Evolutionary conservation across 2,797 vertebrate species (phyloP).

Genomic region (Sitta carolinensis): DNA sequence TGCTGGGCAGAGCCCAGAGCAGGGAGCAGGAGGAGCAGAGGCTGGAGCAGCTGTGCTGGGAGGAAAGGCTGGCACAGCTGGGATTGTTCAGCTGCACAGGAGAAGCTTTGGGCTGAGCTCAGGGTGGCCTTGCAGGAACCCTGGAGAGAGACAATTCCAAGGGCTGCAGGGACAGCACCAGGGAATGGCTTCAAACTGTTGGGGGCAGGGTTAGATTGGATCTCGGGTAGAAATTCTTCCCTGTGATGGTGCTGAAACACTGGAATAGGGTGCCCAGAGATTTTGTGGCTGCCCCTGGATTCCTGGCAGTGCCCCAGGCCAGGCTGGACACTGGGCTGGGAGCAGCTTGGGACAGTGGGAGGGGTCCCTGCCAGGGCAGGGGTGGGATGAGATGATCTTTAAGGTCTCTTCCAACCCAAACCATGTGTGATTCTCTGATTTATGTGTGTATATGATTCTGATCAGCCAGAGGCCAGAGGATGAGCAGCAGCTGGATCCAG

Average conservation of each 20-base stretch:
- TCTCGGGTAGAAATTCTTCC: rapidly evolving
- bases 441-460: neutral
- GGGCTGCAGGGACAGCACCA: too few relatives aligned
- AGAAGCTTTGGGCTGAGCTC: too few relatives aligned
- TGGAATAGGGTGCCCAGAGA: too few relatives aligned
- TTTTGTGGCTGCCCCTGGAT: neutral
- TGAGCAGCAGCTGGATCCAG: neutral
- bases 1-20: neutral
- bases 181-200: too few relatives aligned
- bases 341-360: neutral
- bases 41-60: neutral
- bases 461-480: neutral
- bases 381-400: neutral
- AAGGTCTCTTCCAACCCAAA: neutral
- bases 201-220: neutral
- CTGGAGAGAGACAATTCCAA: too few relatives aligned
- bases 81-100: too few relatives aligned
- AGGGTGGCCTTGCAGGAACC: too few relatives aligned
- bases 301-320: neutral
- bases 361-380: neutral
- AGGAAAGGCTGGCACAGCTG: too few relatives aligned
- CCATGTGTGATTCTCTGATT: neutral
- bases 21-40: neutral
- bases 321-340: neutral
- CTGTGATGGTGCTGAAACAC: neutral